phyloP scores from a whole-genome alignment of 2,797 vertebrate species.

The Gymnothorax reevesii region DNA sequence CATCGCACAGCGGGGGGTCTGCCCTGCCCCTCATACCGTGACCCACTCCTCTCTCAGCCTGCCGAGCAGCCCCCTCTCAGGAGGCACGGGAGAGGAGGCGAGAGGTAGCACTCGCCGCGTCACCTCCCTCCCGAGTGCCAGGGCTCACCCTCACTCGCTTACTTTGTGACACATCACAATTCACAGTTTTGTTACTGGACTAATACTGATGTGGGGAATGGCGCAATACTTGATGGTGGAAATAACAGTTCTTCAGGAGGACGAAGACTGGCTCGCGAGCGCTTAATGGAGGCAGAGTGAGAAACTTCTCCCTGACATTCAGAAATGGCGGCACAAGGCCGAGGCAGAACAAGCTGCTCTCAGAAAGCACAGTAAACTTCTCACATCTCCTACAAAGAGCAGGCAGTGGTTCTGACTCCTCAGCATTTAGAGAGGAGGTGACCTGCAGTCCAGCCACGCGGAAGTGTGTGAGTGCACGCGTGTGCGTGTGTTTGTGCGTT shows the following conservation, averaged over 20 bases:
- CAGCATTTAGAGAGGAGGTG: background rate
- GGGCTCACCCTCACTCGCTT: slow-evolving; percentile 54
- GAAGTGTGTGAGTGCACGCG: no score
- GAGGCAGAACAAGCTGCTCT: slow-evolving; percentile 22
- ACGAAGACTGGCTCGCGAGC: slow-evolving; percentile 35
- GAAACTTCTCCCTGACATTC: slow-evolving; percentile 18
- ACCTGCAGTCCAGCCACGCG: background rate
- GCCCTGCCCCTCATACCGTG: background rate
- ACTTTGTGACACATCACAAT: background rate
- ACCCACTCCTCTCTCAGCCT: background rate
- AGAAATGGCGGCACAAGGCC: background rate
- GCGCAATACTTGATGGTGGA: background rate
- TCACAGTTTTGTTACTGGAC: background rate
- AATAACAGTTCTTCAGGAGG: background rate
- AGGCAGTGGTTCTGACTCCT: background rate
- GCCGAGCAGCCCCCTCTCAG: background rate
- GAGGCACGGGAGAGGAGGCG: background rate
- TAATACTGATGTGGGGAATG: background rate
- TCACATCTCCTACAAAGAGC: background rate
- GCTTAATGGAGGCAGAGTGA: slow-evolving; percentile 33
- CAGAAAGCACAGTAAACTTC: background rate
- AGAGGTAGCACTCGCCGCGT: background rate
- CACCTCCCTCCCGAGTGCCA: slow-evolving; percentile 15
- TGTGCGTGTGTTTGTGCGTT: no score
- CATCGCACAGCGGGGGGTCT: background rate